Base-by-base conservation (phyloP, 2,888 invertebrate species). In the Drosophila tanythrix region DNA sequence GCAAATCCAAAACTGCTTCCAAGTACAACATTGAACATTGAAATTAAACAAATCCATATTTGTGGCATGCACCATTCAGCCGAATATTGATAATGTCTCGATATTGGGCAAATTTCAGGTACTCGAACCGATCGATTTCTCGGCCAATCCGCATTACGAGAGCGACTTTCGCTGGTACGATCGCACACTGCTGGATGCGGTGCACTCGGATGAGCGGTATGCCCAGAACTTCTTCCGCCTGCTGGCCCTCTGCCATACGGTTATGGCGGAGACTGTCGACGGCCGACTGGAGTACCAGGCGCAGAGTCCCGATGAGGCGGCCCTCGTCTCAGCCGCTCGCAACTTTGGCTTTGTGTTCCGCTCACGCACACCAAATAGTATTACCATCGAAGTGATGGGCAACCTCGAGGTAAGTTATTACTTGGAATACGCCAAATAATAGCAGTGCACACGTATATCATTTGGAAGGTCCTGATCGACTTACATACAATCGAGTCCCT, bases 291-390 rank as follows among this genome's bases (percentile, higher is more conserved):
- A 93, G 70, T 94, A 94, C 71, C 95, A 96, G 94, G 99, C 99
- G 27, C 99, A 99, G 93, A 99, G 99, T 71, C 99, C 99, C 0
- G 99, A 99, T 93, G 99, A 99, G 93, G 96, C 97, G 53, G 99
- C 99, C 2, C 94, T 99, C 40, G 99, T 99, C 27, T 98, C 98
- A 15, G 99, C 99, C 1, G 99, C 99, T 5, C 95, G 99, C 89
- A 99, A 99, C 94, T 99, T 99, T 94, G 99, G 99, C 86, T 99
- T 98, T 94, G 99, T 99, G 76, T 99, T 99, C 94, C 97, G 96
- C 94, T 97, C 98, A 93, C 95, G 97, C 92, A 96, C 97, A 92
- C 97, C 98, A 79, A 97, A 97, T 94, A 97, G 96, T 94, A 98
- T 98, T 94, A 98, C 97, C 79, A 97, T 98, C 92, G 97, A 97